A percentile compares a stretch with the other conserved stretches of the same genome.
These are phyloP conservation scores for Drosophila chauvacae DNA, from an alignment of 1,140 invertebrate genomes.

Conservation along the genomic window DNA sequence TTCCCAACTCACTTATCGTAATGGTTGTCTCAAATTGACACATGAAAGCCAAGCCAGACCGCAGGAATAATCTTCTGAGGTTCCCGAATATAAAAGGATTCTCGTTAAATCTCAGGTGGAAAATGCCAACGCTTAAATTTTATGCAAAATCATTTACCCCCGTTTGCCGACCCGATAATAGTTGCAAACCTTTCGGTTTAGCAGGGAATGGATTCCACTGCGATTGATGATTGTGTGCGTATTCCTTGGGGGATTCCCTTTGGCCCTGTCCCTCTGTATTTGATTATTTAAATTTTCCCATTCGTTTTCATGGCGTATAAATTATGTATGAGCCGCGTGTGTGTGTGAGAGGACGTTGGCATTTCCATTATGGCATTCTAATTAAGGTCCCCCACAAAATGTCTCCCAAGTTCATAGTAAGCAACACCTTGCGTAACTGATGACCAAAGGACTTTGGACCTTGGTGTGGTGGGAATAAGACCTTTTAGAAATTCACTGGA, in stretches of 20 bases:
- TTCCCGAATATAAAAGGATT: conserved; percentile 4
- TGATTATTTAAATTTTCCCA: conserved; percentile 77
- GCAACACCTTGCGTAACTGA: conserved; percentile 41
- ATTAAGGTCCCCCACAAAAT: conserved; percentile 63
- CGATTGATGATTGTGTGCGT: conserved; percentile 31
- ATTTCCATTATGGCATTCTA: conserved; percentile 66
- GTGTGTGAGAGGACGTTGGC: conserved; percentile 7
- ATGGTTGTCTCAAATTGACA: conserved; percentile 54
- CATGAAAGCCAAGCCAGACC: conserved; percentile 29
- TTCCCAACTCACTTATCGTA: conserved; percentile 20
- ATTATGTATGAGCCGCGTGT: conserved; percentile 68
- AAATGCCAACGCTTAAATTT: conserved; percentile 29
- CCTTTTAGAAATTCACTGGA: conserved; percentile 26
- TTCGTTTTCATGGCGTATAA: conserved; percentile 66
- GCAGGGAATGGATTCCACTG: conserved; percentile 8
- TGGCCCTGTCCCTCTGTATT: conserved; percentile 37
- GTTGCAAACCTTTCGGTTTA: conserved; percentile 39
- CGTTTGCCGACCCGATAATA: conserved; percentile 15
- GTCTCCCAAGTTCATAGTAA: conserved; percentile 53
- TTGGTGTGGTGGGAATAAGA: conserved; percentile 27
- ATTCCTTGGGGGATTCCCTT: conserved; percentile 5
- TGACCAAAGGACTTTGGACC: conserved; percentile 47
- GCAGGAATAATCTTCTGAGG: conserved; percentile 17
- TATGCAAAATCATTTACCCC: conserved; percentile 65
- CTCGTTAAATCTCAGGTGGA: conserved; percentile 36